Base-by-base conservation (phyloP, 2,888 invertebrate genomes). In the Drosophila leonis region DNA sequence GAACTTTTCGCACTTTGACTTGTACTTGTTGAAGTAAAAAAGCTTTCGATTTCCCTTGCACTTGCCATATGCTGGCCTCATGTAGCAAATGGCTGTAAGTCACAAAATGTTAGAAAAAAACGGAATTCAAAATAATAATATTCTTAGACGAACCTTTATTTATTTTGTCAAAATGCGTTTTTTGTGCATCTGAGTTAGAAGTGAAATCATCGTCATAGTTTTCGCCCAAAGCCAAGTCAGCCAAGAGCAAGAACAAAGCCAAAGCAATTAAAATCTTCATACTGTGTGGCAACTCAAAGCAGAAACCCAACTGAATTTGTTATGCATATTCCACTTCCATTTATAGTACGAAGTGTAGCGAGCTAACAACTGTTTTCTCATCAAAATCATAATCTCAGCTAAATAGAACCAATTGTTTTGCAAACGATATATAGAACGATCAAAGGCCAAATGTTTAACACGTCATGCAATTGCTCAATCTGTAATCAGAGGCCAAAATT, bases 381-480 rank as follows among this genome's bases (percentile, higher is more conserved):
- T 24, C n/a, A 15, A 5, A 4, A 3, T n/a, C n/a, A n/a, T n/a
- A n/a, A n/a, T n/a, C n/a, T n/a, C n/a, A 4, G 29, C 6, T 0
- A 7, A 31, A 24, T 9, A 20, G 6, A 42, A 42, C 15, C 56
- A 42, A 56, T 56, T 56, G 56, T 56, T 56, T 20, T 27, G 3
- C 15, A 13, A 27, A 33, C 51, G 12, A 39, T 48, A 33, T 24
- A 4, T 10, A 24, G 35, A 37, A 7, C 20, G 10, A 39, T 12
- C 27, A n/a, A 54, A 48, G 55, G 46, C 35, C 59, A 42, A 27
- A 20, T 61, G 20, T 33, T 39, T 20, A 24, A 75, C 29, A 48
- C 35, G 48, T 35, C 60, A 29, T 31, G 39, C 55, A 62, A 72
- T 82, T 83, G 80, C 88, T 77, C 71, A 83, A 87, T 84, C 66